These are phyloP conservation scores for Apostichopus californicus DNA, from an alignment of 35 echinoderm and acorn worm genomes.

Conservation along the genomic window DNA sequence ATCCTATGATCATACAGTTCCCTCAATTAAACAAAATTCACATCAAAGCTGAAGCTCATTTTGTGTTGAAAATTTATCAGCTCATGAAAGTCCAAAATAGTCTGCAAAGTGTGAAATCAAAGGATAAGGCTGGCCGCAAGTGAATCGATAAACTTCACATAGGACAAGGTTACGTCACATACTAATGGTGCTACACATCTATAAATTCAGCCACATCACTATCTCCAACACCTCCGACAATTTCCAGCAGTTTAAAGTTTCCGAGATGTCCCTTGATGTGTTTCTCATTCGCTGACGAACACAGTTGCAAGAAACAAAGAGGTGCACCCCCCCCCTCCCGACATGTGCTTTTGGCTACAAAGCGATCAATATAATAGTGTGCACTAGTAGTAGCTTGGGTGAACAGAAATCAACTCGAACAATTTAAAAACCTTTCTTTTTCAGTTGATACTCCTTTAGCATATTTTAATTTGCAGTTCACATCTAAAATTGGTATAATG, in stretches of 20 bases:
- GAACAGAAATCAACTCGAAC: too few relatives aligned
- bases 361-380: too few relatives aligned
- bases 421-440: too few relatives aligned
- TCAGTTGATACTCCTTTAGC: too few relatives aligned
- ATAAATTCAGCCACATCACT: neutral
- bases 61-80: neutral
- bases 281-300: neutral
- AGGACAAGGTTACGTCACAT: neutral
- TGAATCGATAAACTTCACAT: conserved; percentile 1
- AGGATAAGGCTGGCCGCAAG: neutral
- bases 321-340: too few relatives aligned
- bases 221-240: neutral
- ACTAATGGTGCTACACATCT: neutral
- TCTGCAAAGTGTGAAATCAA: neutral
- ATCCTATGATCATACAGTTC: neutral
- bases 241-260: neutral
- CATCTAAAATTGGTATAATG: too few relatives aligned
- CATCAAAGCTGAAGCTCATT: neutral
- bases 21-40: neutral
- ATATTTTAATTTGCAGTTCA: too few relatives aligned
- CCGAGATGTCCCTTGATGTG: neutral
- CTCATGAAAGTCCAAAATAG: neutral
- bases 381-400: too few relatives aligned
- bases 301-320: neutral
- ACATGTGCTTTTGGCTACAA: too few relatives aligned